Percentiles rank a stretch among this genome's conserved stretches.
These are phyloP conservation scores for Pseudorhiza aurosa DNA, from an alignment of 30 jellyfish, hydroid and myxozoan genomes.

Conservation along the genomic window DNA sequence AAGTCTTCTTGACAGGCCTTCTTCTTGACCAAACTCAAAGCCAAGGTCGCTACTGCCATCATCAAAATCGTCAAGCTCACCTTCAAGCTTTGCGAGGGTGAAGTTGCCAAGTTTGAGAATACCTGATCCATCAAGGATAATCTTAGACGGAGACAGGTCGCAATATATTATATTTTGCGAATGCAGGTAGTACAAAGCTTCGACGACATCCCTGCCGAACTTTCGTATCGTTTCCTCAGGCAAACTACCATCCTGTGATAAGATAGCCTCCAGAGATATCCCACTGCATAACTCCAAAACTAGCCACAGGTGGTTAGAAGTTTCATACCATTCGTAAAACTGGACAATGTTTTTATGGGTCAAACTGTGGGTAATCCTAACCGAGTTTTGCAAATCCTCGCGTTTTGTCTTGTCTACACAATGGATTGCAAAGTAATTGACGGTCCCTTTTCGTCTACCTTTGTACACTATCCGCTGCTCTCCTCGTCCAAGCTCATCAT, in stretches of 20 bases:
- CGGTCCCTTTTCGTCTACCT: conserved; percentile 91
- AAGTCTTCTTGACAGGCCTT: conserved; percentile 31
- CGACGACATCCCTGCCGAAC: conserved; percentile 75
- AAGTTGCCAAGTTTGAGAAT: conserved; percentile 74
- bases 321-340: conserved; percentile 94
- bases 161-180: conserved; percentile 73
- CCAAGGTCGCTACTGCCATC: conserved; percentile 45
- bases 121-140: conserved; percentile 82
- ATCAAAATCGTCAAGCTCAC: conserved; percentile 53
- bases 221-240: conserved; percentile 77
- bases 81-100: conserved; percentile 71
- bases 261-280: conserved; percentile 49
- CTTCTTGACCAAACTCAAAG: conserved; percentile 36
- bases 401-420: conserved; percentile 87
- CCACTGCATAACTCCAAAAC: conserved; percentile 96
- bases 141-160: conserved; percentile 79
- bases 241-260: conserved; percentile 59
- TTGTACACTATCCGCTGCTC: conserved; percentile 83
- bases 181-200: conserved; percentile 78
- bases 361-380: conserved; percentile 79
- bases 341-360: conserved; percentile 74
- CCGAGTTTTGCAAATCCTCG: conserved; percentile 76
- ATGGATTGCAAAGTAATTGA: conserved; percentile 85
- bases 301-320: conserved; percentile 90
- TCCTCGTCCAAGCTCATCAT: conserved; percentile 93